Conservation (phyloP, 2,888 invertebrate genomes). For the Malthinus seriepunctatus region DNA sequence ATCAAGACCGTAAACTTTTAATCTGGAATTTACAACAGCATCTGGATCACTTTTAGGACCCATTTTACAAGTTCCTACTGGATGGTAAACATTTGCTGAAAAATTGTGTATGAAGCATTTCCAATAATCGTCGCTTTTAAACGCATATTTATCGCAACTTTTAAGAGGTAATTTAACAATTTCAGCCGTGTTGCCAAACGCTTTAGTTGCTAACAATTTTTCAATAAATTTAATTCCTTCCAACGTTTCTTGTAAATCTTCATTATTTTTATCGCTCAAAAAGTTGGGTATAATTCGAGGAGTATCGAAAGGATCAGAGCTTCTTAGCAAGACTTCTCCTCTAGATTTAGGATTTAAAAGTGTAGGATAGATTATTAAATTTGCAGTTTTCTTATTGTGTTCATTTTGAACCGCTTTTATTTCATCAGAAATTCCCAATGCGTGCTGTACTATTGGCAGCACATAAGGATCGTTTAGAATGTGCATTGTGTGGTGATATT, state of each 20-base stretch:
- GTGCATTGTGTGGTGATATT: slow-evolving; percentile 56
- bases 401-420: background rate
- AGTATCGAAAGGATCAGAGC: slow-evolving; percentile 59
- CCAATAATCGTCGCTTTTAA: slow-evolving; percentile 57
- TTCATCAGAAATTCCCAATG: slow-evolving; percentile 3
- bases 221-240: slow-evolving; percentile 55
- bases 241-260: slow-evolving; percentile 55
- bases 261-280: slow-evolving; percentile 55
- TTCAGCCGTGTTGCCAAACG: slow-evolving; percentile 43
- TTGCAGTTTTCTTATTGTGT: slow-evolving; percentile 1
- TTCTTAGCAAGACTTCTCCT: slow-evolving; percentile 59
- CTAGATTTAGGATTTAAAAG: slow-evolving; percentile 71
- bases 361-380: slow-evolving; percentile 66
- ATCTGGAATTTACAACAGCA: slow-evolving; percentile 78
- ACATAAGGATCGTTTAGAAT: slow-evolving; percentile 43
- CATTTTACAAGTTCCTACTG: slow-evolving; percentile 71
- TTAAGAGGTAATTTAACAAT: background rate
- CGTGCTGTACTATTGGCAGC: slow-evolving; percentile 3
- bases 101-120: slow-evolving; percentile 52
- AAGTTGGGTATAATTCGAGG: slow-evolving; percentile 68
- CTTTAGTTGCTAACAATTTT: slow-evolving; percentile 50
- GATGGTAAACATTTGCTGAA: background rate
- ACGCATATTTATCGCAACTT: slow-evolving; percentile 42
- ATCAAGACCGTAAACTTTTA: slow-evolving; percentile 77
- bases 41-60: slow-evolving; percentile 74